Evolutionary conservation across 2,888 invertebrate genomes (phyloP).

Genomic region (Tricholauxania praeusta): DNA sequence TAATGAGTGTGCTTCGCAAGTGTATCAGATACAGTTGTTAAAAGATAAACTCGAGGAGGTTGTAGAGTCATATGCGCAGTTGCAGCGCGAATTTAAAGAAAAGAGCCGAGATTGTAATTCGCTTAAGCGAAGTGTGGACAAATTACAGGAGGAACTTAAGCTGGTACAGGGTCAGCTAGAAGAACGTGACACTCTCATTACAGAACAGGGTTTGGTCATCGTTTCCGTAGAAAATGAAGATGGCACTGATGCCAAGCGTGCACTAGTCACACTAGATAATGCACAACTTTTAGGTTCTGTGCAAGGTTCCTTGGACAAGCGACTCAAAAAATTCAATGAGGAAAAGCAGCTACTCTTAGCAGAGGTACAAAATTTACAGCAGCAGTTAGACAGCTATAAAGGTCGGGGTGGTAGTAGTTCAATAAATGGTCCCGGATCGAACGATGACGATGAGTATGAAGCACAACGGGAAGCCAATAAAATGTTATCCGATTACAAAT

Average conservation of each 20-base stretch:
- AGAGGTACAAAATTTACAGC: constrained; percentile 88
- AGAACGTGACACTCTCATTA: constrained; percentile 89
- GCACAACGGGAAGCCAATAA: constrained; percentile 89
- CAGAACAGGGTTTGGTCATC: constrained; percentile 90
- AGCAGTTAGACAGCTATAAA: constrained; percentile 88
- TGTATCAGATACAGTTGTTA: constrained; percentile 94
- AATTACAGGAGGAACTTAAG: constrained; percentile 84
- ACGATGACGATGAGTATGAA: constrained; percentile 72
- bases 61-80: constrained; percentile 87
- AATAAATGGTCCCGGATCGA: constrained; percentile 74
- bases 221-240: constrained; percentile 77
- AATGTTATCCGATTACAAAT: constrained; percentile 92
- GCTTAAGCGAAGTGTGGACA: constrained; percentile 80
- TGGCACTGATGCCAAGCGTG: constrained; percentile 73
- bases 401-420: constrained; percentile 69
- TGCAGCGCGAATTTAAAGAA: constrained; percentile 85
- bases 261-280: constrained; percentile 85
- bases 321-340: constrained; percentile 87
- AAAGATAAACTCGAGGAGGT: constrained; percentile 95
- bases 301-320: constrained; percentile 80
- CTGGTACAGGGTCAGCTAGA: constrained; percentile 81
- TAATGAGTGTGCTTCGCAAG: constrained; percentile 96
- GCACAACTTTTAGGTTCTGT: constrained; percentile 78
- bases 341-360: constrained; percentile 87
- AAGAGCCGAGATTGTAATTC: constrained; percentile 89